Base-by-base conservation (phyloP, 2,113 vertebrate genomes). In the Oncorhynchus keta region DNA sequence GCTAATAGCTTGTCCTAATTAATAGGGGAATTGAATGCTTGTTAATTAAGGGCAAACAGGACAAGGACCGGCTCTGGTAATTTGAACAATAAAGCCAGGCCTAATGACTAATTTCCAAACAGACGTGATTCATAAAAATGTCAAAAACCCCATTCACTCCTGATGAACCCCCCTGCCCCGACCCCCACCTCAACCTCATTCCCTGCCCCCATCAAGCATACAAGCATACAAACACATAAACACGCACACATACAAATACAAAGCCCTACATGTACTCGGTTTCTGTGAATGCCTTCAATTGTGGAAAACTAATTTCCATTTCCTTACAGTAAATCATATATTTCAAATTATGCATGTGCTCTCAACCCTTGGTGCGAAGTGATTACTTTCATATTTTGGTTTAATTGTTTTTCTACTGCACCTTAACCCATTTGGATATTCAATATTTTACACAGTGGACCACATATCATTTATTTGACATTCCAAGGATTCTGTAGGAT, bases 41-140 rank as follows among this genome's bases (percentile, higher is more conserved):
- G 93, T 94, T 98, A 97, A 97, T 98, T 97, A 97, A 96, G 94
- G 94, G 94, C 95, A 97, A 96, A 95, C 92, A 92, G 93, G 94
- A 95, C 94, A 93, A 94, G 95, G 93, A 94, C 89, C 84, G 85
- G 91, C 90, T 90, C 89, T 92, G 93, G 91, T 94, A 91, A 94
- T 94, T 94, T 94, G 90, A 94, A 95, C 95, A 94, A 93, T 93
- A 96, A 96, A 94, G 35, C 92, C 85, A 92, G 91, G 90, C 91
- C 93, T 93, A 94, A 91, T 91, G 92, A 91, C 91, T 96, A 92
- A 94, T 95, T 96, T 94, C 89, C 84, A 93, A 95, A 94, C 92
- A 93, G 93, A 90, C 82, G 67, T 20, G 67, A 76, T 76, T 57
- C 49, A 39, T 76, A 55, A 65, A 74, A 35, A 74, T 26, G 64